Base-by-base conservation (phyloP, 2,113 vertebrate species). In the Nanorana parkeri region DNA sequence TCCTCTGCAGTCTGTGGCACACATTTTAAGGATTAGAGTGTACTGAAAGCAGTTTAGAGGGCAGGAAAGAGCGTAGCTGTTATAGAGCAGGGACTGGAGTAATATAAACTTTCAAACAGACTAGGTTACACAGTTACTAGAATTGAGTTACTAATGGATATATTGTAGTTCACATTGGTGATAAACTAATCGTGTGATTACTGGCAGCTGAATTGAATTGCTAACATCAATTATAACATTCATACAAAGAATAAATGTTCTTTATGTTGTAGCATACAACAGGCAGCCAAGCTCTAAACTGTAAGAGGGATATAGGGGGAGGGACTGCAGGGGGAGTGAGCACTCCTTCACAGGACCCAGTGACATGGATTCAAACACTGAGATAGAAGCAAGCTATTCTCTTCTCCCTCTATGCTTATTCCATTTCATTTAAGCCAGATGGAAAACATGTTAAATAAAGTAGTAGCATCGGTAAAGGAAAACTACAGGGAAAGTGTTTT, bases 351-450 rank as follows among this genome's bases (percentile, higher is more conserved):
- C 28, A 17, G 28, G 24, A 58, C 54, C 15, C 54, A 60, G 28
- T 74, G 26, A 74, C 19, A 72, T 72, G 69, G 69, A 72, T 69
- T 69, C n/a, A 56, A 72, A 74, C 26, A 74, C 52, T 23, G 72
- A 55, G 47, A 71, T 54, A 26, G 47, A 24, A 36, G 52, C 16
- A 41, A 0, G 55, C 20, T 21, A 2, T 23, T 54, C 26, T 75
- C 5, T 60, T n/a, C 20, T 60, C 4, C 13, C n/a, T 28, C 55
- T 75, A 29, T 60, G 72, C 20, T 41, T 23, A 60, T 29, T 3
- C 60, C n/a, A 21, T 41, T 41, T 61, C 17, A 41, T 23, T 23
- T 36, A 36, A 60, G 26, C 72, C n/a, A 58, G n/a, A 21, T 8
- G n/a, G 5, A 36, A 7, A 61, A 15, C 16, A n/a, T 61, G 16